Evolutionary conservation across 53 echinoderm and acorn worm species (phyloP), one percentile per base, ranked within the genome.

Genomic region (Holothuria scabra): DNA sequence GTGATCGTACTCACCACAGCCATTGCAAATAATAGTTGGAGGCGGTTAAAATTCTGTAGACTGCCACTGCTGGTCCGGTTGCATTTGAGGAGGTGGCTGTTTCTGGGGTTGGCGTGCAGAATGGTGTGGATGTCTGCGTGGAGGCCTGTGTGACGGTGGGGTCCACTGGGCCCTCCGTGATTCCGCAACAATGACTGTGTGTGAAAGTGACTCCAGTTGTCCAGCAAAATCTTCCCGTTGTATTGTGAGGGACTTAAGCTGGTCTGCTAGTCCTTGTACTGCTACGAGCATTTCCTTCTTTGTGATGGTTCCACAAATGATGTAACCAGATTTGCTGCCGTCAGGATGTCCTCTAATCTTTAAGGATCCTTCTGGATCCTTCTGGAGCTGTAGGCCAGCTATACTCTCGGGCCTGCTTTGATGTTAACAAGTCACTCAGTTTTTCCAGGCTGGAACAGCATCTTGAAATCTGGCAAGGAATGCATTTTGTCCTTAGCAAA

Each of bases 1-100:
- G 28, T 28, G 64, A 23, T 6, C 64, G 64, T 64, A 64, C 64
- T 20, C 64, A 64, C 64, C 64, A 64, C 64, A 64, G 3, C 64
- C 64, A 6, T 35, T 35, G 35, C 35, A n/a, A n/a, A n/a, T 44
- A 5, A 44, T 13, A 48, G 48, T 3, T 13, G 48, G 48, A 48
- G 48, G 48, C 12, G 64, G 12, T 0, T 10, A n/a, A 64, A 21
- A 3, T 19, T 21, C 28, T 30, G 16, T 5, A 26, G 28, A 12
- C 64, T 64, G 64, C 30, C 28, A 64, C 12, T 26, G 64, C 0
- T 7, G 23, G 24, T 64, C n/a, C 46, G 38, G 25, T 44, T 24
- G 58, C 35, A 35, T 35, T 35, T 19, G 19, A n/a, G 79, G 58
- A 56, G 0, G 26, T 22, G 32, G 19, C 58, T 57, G 16, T 23